A percentile compares a stretch with the other conserved stretches of the same genome.
phyloP scores from a whole-genome alignment of 2,113 vertebrate species.

The Bambusicola thoracicus region DNA sequence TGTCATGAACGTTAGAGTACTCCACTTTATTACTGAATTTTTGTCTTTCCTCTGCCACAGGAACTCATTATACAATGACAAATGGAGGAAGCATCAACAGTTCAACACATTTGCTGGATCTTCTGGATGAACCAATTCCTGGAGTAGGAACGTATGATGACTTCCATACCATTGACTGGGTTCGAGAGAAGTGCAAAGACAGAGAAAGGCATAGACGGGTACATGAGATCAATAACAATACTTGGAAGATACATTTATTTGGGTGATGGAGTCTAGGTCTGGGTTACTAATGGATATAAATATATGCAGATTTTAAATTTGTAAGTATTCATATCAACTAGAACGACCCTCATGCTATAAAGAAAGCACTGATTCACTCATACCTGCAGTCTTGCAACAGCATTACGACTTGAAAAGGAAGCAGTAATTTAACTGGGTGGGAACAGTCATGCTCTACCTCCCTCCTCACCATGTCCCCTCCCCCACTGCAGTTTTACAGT shows the following conservation, averaged over 20 bases:
- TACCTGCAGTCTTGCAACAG: not conserved
- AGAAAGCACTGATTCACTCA: not conserved
- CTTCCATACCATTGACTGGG: slow-evolving; percentile 99
- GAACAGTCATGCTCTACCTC: not conserved
- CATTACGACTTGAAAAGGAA: not conserved
- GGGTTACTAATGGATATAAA: not conserved
- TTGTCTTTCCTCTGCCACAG: slow-evolving; percentile 68
- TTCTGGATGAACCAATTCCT: slow-evolving; percentile 97
- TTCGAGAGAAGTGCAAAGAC: slow-evolving; percentile 98
- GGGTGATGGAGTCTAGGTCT: not conserved
- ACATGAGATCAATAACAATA: slow-evolving; percentile 38
- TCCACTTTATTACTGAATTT: not conserved
- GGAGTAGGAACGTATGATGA: slow-evolving; percentile 98
- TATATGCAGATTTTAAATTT: not conserved
- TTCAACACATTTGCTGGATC: slow-evolving; percentile 94
- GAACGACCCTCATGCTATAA: not conserved
- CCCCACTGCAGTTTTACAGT: too few species aligned
- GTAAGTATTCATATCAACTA: not conserved
- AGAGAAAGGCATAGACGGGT: slow-evolving; percentile 96
- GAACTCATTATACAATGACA: slow-evolving; percentile 96
- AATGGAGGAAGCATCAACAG: slow-evolving; percentile 94
- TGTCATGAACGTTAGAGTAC: not conserved
- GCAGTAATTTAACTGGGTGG: not conserved
- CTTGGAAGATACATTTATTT: not conserved
- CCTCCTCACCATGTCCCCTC: too few species aligned